Base-by-base conservation (phyloP, 1,140 invertebrate genomes). In the Choristoneura fumiferana region DNA sequence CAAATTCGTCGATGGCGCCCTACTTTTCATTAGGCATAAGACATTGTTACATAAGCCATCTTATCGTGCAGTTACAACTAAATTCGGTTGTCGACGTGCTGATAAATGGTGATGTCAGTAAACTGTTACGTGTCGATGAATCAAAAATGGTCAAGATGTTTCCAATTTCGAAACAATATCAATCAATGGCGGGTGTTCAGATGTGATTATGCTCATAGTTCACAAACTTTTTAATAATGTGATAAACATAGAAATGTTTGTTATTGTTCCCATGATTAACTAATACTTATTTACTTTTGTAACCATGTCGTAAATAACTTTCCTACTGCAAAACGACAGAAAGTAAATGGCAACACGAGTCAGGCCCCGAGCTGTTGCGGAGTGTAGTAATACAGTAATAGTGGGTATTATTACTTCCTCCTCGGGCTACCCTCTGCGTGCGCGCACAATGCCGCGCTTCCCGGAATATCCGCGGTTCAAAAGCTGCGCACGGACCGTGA, bases 391-490 rank as follows among this genome's bases (percentile, higher is more conserved):
- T 45, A 22, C 40, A 45, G 17, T 45, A 49, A 49, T 49, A 49
- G 43, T 49, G 43, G 33, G 52, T 54, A 36, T 54, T 54, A 60
- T 64, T 64, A 64, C 54, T 61, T 62, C 55, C 52, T 57, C 37
- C 22, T 58, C 57, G 61, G 43, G 54, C 57, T 60, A 57, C 59
- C 60, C 53, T 52, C 60, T 65, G 45, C 36, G 67, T 67, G 56
- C 37, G 62, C 43, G 57, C 65, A 70, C 67, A 62, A 68, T 43
- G 62, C 62, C 72, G 62, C 71, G 64, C 10, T 78, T 78, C 75
- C 78, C 62, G 78, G 76, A 81, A 81, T 68, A 62, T 29, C 34
- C 29, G 22, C 55, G 40, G 67, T 67, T 60, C 60, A 69, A 73
- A 63, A 55, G 62, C 40, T 52, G 59, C 36, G 55, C 57, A 59